These are phyloP conservation scores for Proisotoma minuta DNA, from an alignment of 2,888 invertebrate genomes.

Conservation along the genomic window DNA sequence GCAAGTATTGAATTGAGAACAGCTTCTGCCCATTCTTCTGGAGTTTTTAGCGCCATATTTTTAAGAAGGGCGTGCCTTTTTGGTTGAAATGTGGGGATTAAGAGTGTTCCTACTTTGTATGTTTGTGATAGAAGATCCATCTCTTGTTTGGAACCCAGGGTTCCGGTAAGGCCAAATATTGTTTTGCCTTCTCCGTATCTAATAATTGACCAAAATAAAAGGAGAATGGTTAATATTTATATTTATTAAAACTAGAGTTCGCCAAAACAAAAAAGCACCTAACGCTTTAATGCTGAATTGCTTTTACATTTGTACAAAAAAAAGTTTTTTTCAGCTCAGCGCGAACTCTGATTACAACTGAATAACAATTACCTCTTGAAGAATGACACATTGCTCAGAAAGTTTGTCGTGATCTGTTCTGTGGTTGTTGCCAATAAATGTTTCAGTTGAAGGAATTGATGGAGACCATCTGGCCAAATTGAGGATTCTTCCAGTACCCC, in stretches of 20 bases:
- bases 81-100: slow-evolving; percentile 12
- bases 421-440: slow-evolving; percentile 13
- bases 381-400: slow-evolving; percentile 21
- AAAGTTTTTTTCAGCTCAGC: too few relatives aligned
- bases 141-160: slow-evolving; percentile 15
- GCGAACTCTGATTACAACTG: too few relatives aligned
- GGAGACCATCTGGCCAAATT: slow-evolving; percentile 8
- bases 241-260: too few relatives aligned
- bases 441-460: slow-evolving; percentile 4
- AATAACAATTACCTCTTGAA: slow-evolving; percentile 17
- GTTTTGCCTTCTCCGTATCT: too few relatives aligned
- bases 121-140: slow-evolving; percentile 5
- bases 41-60: not conserved
- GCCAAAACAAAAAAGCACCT: too few relatives aligned
- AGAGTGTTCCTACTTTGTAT: slow-evolving; percentile 19
- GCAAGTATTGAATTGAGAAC: not conserved
- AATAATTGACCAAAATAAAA: too few relatives aligned
- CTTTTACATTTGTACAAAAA: too few relatives aligned
- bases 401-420: slow-evolving; percentile 33
- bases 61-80: not conserved
- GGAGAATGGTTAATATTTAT: too few relatives aligned
- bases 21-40: slow-evolving; percentile 15
- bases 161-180: slow-evolving; percentile 30
- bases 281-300: too few relatives aligned
- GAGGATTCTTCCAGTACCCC: not conserved